A percentile compares a stretch with the other conserved stretches of the same genome.
Evolutionary conservation across 2,113 vertebrate species (phyloP).

Genomic region (Salminus brasiliensis): DNA sequence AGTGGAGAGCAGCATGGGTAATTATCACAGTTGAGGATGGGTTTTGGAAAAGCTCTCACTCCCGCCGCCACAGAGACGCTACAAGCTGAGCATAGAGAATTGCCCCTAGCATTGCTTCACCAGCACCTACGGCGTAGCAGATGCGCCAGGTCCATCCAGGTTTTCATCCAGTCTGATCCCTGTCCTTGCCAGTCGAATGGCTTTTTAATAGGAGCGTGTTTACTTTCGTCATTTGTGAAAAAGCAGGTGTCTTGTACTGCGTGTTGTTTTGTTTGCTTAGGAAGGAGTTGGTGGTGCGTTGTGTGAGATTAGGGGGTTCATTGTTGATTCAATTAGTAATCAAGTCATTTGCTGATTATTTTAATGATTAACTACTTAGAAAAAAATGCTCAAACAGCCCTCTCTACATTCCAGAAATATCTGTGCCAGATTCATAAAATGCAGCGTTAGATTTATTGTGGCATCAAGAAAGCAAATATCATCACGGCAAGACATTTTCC

Average conservation of each 20-base stretch:
- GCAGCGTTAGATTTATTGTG: no score
- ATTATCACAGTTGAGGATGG: slow-evolving; percentile 76
- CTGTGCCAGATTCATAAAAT: no score
- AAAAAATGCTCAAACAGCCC: no score
- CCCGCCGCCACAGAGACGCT: slow-evolving; percentile 63
- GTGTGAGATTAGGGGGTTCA: no score
- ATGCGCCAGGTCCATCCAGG: slow-evolving; percentile 18
- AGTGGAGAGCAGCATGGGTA: slow-evolving; percentile 75
- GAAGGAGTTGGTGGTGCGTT: neutral
- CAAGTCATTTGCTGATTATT: no score
- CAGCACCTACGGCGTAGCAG: slow-evolving; percentile 7
- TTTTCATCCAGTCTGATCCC: neutral
- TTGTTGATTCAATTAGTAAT: no score
- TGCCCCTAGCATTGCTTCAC: slow-evolving; percentile 4
- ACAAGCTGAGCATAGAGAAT: slow-evolving; percentile 45
- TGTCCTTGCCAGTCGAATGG: slow-evolving; percentile 18
- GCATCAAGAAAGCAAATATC: no score
- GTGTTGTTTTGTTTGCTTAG: neutral
- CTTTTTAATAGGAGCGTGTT: neutral
- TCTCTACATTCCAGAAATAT: no score
- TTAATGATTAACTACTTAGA: no score
- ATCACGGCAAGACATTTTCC: no score
- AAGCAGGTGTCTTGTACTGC: neutral
- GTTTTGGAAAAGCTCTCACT: slow-evolving; percentile 63
- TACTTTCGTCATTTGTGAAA: neutral